These are phyloP conservation scores for Onthophagus taurus DNA, from an alignment of 1,140 invertebrate species.

Conservation along the genomic window DNA sequence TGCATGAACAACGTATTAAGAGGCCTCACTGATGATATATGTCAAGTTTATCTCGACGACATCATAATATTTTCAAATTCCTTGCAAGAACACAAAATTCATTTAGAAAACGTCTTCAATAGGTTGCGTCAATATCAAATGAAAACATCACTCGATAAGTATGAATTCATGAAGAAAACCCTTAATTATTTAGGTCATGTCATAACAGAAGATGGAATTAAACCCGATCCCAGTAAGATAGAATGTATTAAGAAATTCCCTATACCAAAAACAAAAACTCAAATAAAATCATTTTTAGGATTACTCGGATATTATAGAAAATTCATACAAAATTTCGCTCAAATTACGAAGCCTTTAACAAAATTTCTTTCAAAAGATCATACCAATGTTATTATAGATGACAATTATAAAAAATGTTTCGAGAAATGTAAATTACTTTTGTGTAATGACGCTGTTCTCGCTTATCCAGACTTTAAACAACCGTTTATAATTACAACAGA, in stretches of 20 bases:
- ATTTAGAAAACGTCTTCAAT: constrained; percentile 30
- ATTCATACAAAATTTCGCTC: constrained; percentile 15
- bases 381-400: constrained; percentile 5
- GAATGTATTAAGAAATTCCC: constrained; percentile 30
- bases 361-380: constrained; percentile 12
- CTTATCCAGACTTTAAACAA: too few relatives aligned
- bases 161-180: constrained; percentile 17
- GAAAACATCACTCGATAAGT: constrained; percentile 27
- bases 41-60: constrained; percentile 37
- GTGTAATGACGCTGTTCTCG: too few relatives aligned
- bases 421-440: constrained; percentile 6
- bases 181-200: constrained; percentile 12
- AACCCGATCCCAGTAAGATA: constrained; percentile 37
- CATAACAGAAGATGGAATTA: constrained; percentile 33
- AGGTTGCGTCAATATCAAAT: constrained; percentile 20
- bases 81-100: constrained; percentile 29
- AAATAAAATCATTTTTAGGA: constrained; percentile 28
- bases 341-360: constrained; percentile 15
- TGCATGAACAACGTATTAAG: constrained; percentile 2
- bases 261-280: constrained; percentile 33
- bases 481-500: too few relatives aligned
- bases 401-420: neutral
- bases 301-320: constrained; percentile 14
- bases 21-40: constrained; percentile 5
- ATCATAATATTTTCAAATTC: constrained; percentile 32